Base-by-base conservation (phyloP, 2,888 invertebrate species). In the Tetropium fuscum region DNA sequence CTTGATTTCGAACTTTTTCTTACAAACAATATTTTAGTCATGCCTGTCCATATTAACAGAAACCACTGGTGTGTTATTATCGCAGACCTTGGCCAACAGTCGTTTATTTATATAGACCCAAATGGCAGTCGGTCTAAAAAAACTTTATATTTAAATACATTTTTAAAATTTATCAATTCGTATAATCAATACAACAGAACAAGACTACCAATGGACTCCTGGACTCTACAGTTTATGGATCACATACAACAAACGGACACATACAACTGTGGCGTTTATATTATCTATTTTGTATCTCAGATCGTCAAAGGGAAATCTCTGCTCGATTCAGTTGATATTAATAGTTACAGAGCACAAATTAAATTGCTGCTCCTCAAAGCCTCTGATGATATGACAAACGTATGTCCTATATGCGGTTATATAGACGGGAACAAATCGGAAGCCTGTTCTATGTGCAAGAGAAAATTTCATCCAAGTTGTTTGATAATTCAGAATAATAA, bases 21-120 rank as follows among this genome's bases (percentile, higher is more conserved):
- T 8, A 3, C 10, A 3, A 13, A 43, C 3, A 6, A 20, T 13
- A 19, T 20, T 7, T 13, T 43, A 3, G 6, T 22, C 2, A 20
- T 43, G 5, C 22, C 43, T 3, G 19, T 43, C 19, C 43, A 43
- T 20, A 43, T 43, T 7, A 43, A 43, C 10, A 18, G 22, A 10
- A 43, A 43, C 6, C 22, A 43, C 11, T 43, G 43, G 43, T 43
- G 43, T 22, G 4, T 43, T 4, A 43, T 43, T 11, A 43, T 22
- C 2, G 11, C 22, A 1, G 20, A 41, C 2, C 11, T 41, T 3
- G 10, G 20, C 8, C 4, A 20, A 5, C n/a, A 41, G 20, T n/a
- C 7, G 19, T 18, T 43, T 7, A 18, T 43, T 10, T 22, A 22
- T n/a, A 19, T 43, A 1, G 20, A 43, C 11, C 43, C 43, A 13